Evolutionary conservation across 30 jellyfish, hydroid and myxozoan genomes (phyloP), one percentile per base, ranked within the genome.

Genomic region (Mastigias papua): DNA sequence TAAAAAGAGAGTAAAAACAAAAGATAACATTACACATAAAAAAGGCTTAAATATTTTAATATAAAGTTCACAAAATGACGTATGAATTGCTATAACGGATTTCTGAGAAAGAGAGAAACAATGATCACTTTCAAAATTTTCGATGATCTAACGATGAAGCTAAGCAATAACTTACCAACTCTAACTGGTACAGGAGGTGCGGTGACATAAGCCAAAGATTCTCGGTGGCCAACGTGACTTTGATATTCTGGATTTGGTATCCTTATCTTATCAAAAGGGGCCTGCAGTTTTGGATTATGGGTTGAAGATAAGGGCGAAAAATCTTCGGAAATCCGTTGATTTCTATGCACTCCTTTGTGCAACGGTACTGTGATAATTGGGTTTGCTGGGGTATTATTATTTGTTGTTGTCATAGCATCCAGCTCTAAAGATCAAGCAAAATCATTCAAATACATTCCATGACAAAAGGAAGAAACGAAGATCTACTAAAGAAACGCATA

Each of bases 161-260:
- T n/a, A n/a, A 42, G 54, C 54, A 42, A 42, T 42, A 23, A 46
- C 94, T 22, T 71, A 85, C 94, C 94, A 46, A 85, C 88, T 62
- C 94, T 33, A 27, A 85, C 85, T 21, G 94, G 94, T 13, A 85
- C 82, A 34, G 94, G 94, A 7, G 94, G 94, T 2, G 94, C 94
- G 22, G 63, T 17, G 10, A 28, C 35, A 13, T 46, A 20, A 32
- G 22, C 13, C 42, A 50, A 72, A 69, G 58, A 33, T 49, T 9
- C 16, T 20, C 29, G 42, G 29, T 72, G 88, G 72, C 25, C 28
- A 22, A 23, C 37, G 26, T 73, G 46, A 33, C 23, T 42, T 11
- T 27, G 21, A 66, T 65, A 23, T 6, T 35, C 54, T 2, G 57
- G 27, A 28, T 25, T 51, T 75, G 73, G 86, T 33, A 75, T 54